Evolutionary conservation across 2,113 vertebrate species (phyloP).

Genomic region (Pholis gunnellus): DNA sequence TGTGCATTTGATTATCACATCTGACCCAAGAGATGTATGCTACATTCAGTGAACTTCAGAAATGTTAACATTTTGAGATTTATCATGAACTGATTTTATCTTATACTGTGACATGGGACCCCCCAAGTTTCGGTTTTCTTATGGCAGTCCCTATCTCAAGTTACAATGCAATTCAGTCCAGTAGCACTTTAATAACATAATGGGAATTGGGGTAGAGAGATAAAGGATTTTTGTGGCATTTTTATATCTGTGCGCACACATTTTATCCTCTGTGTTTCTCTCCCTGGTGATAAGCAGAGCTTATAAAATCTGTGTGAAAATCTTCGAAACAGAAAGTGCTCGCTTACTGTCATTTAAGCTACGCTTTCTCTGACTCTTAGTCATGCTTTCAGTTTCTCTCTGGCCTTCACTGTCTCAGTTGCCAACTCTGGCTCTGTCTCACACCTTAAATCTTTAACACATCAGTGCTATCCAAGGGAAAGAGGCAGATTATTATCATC

Average conservation of each 20-base stretch:
- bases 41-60: conserved; percentile 3
- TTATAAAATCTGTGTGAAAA: conserved; percentile 63
- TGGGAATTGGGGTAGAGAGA: conserved; percentile 48
- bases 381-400: conserved; percentile 56
- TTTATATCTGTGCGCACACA: conserved; percentile 45
- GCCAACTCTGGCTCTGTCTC: conserved; percentile 55
- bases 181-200: conserved; percentile 51
- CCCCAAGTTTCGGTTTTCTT: conserved; percentile 40
- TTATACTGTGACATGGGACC: conserved; percentile 21
- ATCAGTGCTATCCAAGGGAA: conserved; percentile 45
- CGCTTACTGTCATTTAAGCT: conserved; percentile 58
- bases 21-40: background rate
- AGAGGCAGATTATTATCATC: conserved; percentile 45
- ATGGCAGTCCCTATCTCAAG: conserved; percentile 36
- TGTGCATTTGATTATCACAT: conserved; percentile 1
- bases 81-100: conserved; percentile 30
- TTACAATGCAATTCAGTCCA: conserved; percentile 53
- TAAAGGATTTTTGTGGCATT: conserved; percentile 59
- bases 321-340: conserved; percentile 61
- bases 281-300: conserved; percentile 64
- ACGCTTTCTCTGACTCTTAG: conserved; percentile 40
- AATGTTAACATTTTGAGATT: conserved; percentile 14
- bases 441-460: conserved; percentile 61
- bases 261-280: conserved; percentile 56
- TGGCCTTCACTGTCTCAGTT: conserved; percentile 45